A percentile compares a stretch with the other conserved stretches of the same genome.
These are phyloP conservation scores for Heterodera carotae DNA, from an alignment of 1,140 invertebrate genomes.

Conservation along the genomic window DNA sequence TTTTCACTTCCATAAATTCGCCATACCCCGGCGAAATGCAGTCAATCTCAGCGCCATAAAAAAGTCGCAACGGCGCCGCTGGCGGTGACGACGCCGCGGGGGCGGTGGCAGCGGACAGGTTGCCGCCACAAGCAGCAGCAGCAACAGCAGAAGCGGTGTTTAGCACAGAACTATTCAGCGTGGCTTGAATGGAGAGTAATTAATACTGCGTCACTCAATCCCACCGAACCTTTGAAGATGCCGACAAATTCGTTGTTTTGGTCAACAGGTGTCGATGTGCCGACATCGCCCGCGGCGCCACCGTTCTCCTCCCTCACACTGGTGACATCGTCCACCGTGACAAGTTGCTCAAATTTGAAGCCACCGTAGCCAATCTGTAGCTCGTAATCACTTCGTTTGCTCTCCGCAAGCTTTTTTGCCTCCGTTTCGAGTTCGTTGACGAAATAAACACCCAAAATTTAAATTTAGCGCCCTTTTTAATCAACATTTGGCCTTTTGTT, in stretches of 20 bases:
- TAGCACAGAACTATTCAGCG: neutral
- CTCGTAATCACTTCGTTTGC: neutral
- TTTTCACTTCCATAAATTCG: constrained; percentile 24
- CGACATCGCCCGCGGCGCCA: too few relatives aligned
- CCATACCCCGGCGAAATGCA: constrained; percentile 21
- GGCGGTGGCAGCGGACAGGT: too few relatives aligned
- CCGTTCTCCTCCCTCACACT: neutral
- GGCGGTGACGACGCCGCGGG: too few relatives aligned
- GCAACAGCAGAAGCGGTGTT: too few relatives aligned
- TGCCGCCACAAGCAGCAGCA: neutral
- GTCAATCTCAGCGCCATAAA: constrained; percentile 30
- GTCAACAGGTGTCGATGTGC: neutral
- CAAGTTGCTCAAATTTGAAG: constrained; percentile 12
- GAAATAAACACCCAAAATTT: constrained; percentile 27
- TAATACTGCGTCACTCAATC: too few relatives aligned
- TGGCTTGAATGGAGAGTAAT: too few relatives aligned
- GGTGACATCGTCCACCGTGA: constrained; percentile 16
- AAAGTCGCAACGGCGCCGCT: constrained; percentile 2
- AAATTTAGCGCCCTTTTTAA: neutral
- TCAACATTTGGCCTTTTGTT: neutral
- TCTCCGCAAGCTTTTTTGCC: neutral
- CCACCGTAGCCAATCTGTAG: constrained; percentile 7
- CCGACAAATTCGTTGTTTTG: constrained; percentile 17
- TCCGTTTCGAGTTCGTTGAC: constrained; percentile 17
- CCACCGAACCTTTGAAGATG: constrained; percentile 21